phyloP scores from a whole-genome alignment of 2,797 vertebrate species.

The Danio aesculapii region DNA sequence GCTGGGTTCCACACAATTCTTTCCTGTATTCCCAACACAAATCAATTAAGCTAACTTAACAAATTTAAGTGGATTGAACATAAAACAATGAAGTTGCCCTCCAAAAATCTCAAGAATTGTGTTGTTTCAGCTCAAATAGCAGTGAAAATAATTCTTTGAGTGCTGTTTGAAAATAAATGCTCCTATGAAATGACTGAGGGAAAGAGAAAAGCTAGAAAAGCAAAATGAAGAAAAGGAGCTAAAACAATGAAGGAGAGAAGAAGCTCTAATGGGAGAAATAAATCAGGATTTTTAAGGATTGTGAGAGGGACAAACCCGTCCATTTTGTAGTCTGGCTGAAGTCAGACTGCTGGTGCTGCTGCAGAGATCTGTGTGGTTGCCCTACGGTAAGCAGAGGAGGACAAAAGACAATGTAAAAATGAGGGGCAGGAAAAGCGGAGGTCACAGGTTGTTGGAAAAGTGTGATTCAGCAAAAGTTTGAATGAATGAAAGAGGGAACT shows the following conservation, averaged over 20 bases:
- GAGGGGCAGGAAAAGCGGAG: conserved; percentile 23
- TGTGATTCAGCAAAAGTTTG: background rate
- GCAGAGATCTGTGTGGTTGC: conserved; percentile 69
- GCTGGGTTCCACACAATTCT: too few relatives aligned
- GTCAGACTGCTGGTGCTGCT: conserved; percentile 67
- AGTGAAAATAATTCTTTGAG: too few relatives aligned
- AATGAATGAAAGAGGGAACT: conserved; percentile 5
- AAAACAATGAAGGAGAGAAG: conserved; percentile 3
- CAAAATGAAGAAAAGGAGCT: background rate
- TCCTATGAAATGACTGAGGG: background rate
- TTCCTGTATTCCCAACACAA: too few relatives aligned
- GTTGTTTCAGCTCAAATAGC: too few relatives aligned
- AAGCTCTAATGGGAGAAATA: conserved; percentile 1
- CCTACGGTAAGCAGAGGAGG: conserved; percentile 48
- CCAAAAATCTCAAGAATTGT: too few relatives aligned
- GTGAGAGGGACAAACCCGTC: conserved; percentile 75
- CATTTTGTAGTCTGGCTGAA: conserved; percentile 76
- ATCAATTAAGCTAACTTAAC: too few relatives aligned
- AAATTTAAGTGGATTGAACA: too few relatives aligned
- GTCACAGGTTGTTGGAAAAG: conserved; percentile 17
- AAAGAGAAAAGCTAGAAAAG: background rate
- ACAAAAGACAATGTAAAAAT: conserved; percentile 36
- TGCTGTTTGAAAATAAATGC: background rate
- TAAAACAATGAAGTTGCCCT: too few relatives aligned
- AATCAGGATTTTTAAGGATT: background rate